Evolutionary conservation across 2,113 vertebrate genomes (phyloP).

Genomic region (Pangasianodon hypophthalmus): DNA sequence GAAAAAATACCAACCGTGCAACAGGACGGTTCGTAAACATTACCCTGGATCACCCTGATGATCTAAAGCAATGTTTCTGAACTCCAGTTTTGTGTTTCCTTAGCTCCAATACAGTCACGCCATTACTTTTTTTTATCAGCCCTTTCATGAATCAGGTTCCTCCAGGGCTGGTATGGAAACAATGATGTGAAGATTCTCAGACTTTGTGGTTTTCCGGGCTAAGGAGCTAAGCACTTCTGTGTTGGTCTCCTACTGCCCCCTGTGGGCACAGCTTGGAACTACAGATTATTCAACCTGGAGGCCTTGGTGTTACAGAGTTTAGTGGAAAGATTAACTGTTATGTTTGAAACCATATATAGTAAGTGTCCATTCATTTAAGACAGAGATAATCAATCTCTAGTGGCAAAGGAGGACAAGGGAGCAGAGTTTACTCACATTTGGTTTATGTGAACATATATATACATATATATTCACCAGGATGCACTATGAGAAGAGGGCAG

Average conservation of each 20-base stretch:
- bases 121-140: neutral
- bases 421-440: neutral
- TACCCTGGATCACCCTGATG: neutral
- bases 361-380: neutral
- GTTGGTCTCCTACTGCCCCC: slow-evolving; percentile 57
- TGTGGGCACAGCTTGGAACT: slow-evolving; percentile 54
- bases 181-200: neutral
- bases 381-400: neutral
- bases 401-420: neutral
- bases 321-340: neutral
- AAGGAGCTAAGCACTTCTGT: neutral
- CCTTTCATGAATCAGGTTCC: neutral
- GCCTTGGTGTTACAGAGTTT: neutral
- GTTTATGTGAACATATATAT: too few relatives aligned
- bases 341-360: neutral
- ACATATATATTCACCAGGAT: neutral
- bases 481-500: too few relatives aligned
- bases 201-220: neutral
- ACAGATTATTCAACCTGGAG: slow-evolving; percentile 5
- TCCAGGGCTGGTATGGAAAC: neutral
- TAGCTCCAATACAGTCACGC: neutral
- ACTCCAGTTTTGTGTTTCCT: neutral
- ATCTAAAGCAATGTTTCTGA: neutral
- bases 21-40: neutral
- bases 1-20: neutral